phyloP scores from a whole-genome alignment of 2,113 vertebrate species.

The Cottus gobio region DNA sequence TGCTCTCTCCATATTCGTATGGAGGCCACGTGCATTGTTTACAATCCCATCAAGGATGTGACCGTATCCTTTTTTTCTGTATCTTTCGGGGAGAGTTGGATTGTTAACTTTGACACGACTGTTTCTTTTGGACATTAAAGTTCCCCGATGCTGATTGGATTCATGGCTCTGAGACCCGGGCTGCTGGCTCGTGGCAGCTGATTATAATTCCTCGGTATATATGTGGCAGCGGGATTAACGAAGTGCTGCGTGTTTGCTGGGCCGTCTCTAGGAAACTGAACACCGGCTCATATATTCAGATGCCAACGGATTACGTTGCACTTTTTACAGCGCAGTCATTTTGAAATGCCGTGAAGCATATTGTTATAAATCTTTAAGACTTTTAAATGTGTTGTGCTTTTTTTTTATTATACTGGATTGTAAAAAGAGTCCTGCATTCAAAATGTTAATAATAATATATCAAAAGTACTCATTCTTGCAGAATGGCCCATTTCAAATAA shows the following conservation, averaged over 20 bases:
- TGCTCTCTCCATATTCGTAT: too few species aligned
- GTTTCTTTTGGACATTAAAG: slow-evolving; percentile 3
- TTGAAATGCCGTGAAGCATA: not conserved
- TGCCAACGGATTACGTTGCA: slow-evolving; percentile 5
- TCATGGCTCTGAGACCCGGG: slow-evolving; percentile 30
- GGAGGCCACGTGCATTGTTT: not conserved
- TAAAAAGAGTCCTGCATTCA: not conserved
- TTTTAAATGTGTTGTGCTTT: too few species aligned
- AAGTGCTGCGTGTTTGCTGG: slow-evolving; percentile 34
- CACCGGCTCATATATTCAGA: slow-evolving; percentile 2
- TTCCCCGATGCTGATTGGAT: slow-evolving; percentile 43
- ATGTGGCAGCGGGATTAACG: slow-evolving; percentile 56
- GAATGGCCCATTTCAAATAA: not conserved
- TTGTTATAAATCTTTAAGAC: not conserved
- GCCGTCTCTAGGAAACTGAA: slow-evolving; percentile 43
- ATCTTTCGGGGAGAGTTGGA: not conserved
- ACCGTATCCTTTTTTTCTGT: not conserved
- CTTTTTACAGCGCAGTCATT: not conserved
- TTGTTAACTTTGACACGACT: not conserved
- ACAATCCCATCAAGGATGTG: not conserved
- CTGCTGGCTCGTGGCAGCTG: slow-evolving; percentile 42
- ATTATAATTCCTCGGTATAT: slow-evolving; percentile 58
- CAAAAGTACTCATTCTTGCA: not conserved
- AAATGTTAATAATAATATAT: not conserved
- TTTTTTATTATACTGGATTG: too few species aligned